Conservation (phyloP, 2,113 vertebrate species). For the Hyla sarda region DNA sequence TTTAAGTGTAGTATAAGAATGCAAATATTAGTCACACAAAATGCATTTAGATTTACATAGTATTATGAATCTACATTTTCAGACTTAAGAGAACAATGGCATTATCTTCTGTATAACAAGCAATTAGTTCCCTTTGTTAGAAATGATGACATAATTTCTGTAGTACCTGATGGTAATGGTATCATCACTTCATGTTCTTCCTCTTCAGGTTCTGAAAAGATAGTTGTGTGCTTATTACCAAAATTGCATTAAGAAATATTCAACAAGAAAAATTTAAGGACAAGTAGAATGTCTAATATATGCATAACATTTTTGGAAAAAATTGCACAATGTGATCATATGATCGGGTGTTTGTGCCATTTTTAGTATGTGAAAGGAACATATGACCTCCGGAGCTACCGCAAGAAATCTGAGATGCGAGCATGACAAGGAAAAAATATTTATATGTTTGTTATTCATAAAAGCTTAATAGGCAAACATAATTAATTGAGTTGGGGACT, state of each 20-base stretch:
- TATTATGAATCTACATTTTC: background rate
- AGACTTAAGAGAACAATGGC: background rate
- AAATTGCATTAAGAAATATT: background rate
- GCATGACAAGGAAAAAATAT: too few species aligned
- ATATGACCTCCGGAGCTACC: background rate
- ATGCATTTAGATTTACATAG: background rate
- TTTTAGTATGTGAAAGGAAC: background rate
- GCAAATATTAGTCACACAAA: background rate
- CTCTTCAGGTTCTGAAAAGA: slow-evolving; percentile 16
- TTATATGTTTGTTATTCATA: too few species aligned
- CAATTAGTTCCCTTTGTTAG: background rate
- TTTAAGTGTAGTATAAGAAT: background rate
- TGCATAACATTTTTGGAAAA: background rate
- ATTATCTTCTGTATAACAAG: background rate
- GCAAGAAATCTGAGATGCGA: background rate
- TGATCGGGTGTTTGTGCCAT: background rate
- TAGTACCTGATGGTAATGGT: background rate
- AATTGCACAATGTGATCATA: background rate
- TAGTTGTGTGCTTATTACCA: background rate
- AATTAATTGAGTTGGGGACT: too few species aligned
- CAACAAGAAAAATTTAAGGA: background rate
- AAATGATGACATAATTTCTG: background rate
- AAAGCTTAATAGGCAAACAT: too few species aligned
- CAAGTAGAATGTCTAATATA: background rate
- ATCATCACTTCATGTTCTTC: background rate